Conservation (phyloP, 2,888 invertebrate species). For the Callyntrura guangdongensis region DNA sequence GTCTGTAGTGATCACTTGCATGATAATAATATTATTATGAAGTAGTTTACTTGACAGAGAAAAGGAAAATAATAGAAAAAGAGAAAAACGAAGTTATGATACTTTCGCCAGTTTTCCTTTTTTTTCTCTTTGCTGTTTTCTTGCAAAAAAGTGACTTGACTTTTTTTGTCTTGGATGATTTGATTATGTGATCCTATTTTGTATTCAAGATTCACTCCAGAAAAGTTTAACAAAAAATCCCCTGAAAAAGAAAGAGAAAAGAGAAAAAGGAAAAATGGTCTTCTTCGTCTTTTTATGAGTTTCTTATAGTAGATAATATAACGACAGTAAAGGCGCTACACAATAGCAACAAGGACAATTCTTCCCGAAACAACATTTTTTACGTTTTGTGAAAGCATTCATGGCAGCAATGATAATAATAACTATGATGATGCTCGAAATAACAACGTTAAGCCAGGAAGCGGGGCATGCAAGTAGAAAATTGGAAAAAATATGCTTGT, state of each 20-base stretch:
- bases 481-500: constrained; percentile 11
- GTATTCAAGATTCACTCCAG: constrained; percentile 50
- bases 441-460: background rate
- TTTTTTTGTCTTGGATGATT: constrained; percentile 7
- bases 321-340: background rate
- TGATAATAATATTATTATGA: background rate
- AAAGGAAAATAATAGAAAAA: background rate
- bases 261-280: background rate
- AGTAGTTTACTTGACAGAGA: background rate
- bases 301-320: background rate
- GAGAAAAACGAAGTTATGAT: background rate
- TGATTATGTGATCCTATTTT: constrained; percentile 40
- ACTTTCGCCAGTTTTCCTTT: background rate
- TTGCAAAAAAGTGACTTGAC: constrained; percentile 23
- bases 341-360: no score
- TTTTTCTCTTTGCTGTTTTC: background rate
- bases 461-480: background rate
- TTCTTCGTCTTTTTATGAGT: background rate
- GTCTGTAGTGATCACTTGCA: background rate
- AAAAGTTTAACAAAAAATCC: background rate
- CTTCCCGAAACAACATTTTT: background rate
- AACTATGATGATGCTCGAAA: background rate
- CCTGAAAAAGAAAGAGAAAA: background rate
- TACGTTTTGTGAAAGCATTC: background rate
- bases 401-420: constrained; percentile 18